phyloP scores from a whole-genome alignment of 2,113 vertebrate species.

The Hemiprocne comata region DNA sequence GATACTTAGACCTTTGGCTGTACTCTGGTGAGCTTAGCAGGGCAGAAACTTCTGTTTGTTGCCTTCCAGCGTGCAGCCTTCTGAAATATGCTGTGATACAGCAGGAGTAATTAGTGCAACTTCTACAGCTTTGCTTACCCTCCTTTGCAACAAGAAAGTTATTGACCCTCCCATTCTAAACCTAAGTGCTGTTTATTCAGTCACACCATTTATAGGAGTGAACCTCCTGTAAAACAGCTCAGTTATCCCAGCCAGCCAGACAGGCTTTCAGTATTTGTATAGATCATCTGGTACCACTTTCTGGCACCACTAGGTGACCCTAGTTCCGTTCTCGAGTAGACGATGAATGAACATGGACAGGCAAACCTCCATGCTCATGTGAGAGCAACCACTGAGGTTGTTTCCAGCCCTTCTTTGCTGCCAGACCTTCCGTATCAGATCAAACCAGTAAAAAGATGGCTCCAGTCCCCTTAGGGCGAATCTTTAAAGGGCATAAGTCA shows the following conservation, averaged over 20 bases:
- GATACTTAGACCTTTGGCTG: neutral
- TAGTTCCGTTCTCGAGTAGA: neutral
- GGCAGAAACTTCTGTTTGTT: neutral
- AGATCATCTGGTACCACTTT: neutral
- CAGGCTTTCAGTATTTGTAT: neutral
- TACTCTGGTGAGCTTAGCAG: neutral
- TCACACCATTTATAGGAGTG: neutral
- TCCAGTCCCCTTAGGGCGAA: neutral
- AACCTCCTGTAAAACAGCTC: neutral
- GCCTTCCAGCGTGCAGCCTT: neutral
- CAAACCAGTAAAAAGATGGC: neutral
- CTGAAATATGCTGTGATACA: neutral
- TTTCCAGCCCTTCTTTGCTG: neutral
- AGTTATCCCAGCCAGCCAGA: neutral
- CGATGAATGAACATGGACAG: neutral
- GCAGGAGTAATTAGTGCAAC: neutral
- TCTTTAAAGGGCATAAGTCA: neutral
- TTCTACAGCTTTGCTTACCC: neutral
- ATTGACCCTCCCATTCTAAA: neutral
- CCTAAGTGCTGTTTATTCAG: neutral
- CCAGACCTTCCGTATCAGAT: neutral
- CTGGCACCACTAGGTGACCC: neutral
- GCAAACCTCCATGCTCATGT: fast-evolving
- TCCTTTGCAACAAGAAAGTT: neutral
- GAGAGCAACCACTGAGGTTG: neutral